A percentile compares a stretch with the other conserved stretches of the same genome.
phyloP scores from a whole-genome alignment of 2,113 vertebrate species.

The Notothenia coriiceps region DNA sequence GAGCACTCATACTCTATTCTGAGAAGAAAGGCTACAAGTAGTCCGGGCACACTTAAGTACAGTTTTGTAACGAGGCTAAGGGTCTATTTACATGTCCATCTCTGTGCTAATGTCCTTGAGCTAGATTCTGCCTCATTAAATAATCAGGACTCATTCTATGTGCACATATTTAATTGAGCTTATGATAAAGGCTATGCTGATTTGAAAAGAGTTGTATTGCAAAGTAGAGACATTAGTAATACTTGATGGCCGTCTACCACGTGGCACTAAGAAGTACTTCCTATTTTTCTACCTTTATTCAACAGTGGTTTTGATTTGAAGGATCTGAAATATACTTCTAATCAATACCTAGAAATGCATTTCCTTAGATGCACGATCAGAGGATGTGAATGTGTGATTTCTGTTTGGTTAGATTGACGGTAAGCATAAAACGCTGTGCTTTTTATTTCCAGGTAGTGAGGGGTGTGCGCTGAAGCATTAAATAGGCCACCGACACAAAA shows the following conservation, averaged over 20 bases:
- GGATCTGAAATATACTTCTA: conserved; percentile 13
- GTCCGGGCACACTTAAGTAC: neutral
- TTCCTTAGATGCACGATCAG: conserved; percentile 2
- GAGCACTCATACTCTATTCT: neutral
- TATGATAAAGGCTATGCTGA: neutral
- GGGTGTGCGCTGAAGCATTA: conserved; percentile 67
- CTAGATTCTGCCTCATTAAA: neutral
- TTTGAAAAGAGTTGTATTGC: neutral
- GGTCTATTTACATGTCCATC: neutral
- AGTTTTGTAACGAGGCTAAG: neutral
- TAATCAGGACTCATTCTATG: neutral
- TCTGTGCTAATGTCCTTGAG: neutral
- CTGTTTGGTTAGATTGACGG: conserved; percentile 42
- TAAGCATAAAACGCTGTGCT: conserved; percentile 21
- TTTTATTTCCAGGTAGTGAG: conserved; percentile 44
- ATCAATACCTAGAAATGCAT: conserved; percentile 14
- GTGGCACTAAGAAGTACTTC: neutral
- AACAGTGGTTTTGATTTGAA: conserved; percentile 4
- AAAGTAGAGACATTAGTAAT: neutral
- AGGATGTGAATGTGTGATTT: conserved; percentile 6
- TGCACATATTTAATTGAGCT: neutral
- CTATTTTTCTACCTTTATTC: neutral
- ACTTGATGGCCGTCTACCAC: neutral
- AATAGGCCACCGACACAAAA: conserved; percentile 67
- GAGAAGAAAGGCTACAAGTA: conserved; percentile 4